Base-by-base conservation (phyloP, 2,888 invertebrate genomes). In the Molanna angustata region DNA sequence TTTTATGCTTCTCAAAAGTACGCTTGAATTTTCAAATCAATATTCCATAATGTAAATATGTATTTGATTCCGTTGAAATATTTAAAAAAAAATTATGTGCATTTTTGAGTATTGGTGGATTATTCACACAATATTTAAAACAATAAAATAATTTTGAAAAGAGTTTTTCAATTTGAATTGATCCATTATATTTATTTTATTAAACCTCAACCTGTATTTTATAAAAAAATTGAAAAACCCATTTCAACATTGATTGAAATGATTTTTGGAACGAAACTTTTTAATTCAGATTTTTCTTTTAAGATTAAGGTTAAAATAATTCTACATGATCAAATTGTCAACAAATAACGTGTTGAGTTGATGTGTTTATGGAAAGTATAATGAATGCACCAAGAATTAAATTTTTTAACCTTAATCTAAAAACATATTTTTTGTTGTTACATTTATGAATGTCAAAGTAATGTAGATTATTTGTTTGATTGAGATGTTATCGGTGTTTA, bases 401-500 rank as follows among this genome's bases (percentile, higher is more conserved):
- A n/a, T n/a, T n/a, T n/a, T n/a, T n/a, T n/a, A n/a, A n/a, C 27
- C 27, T 27, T 11, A 27, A 27, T 27, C 4, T 27, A 27, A 27
- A 27, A 27, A 27, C 27, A 27, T 27, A 27, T 27, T 27, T 7
- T 7, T 7, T 27, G 6, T 7, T 11, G 11, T 27, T 11, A 27
- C 27, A 27, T 7, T 7, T 7, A 27, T 7, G 11, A 27, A 7
- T 7, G 11, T 7, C 11, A 27, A 7, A 7, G 4, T 7, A 27
- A 27, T 27, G 27, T 27, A 27, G 27, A 27, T 27, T 27, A 7
- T 27, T 27, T 7, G 27, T 27, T 27, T 27, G 27, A 7, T 27
- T 27, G 4, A 27, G 11, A 39, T 17, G 6, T 17, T 39, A 41
- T 41, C 14, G 20, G 21, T 41, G 41, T 41, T 41, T 17, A 21